Evolutionary conservation across 2,888 invertebrate species (phyloP).

Genomic region (Philhelius pedissequus): DNA sequence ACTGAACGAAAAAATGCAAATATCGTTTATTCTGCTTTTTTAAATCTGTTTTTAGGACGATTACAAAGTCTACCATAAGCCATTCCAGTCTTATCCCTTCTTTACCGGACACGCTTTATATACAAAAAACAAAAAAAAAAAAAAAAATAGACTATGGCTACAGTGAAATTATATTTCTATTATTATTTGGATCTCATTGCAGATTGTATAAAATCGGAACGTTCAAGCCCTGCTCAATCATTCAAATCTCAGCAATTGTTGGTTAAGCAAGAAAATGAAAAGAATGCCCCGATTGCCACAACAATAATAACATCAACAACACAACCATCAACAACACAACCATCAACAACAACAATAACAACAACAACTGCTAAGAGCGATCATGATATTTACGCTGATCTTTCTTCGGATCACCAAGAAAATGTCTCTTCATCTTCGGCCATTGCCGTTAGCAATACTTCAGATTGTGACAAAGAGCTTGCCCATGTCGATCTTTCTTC

Average conservation of each 20-base stretch:
- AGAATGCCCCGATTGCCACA: background rate
- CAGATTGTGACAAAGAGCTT: conserved; percentile 76
- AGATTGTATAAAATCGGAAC: conserved; percentile 65
- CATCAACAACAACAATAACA: background rate
- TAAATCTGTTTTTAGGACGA: too few species aligned
- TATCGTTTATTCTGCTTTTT: too few species aligned
- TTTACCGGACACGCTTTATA: too few species aligned
- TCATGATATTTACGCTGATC: conserved; percentile 24
- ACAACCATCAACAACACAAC: background rate
- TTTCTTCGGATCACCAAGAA: conserved; percentile 26
- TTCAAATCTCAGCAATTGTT: conserved; percentile 28
- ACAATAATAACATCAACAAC: background rate
- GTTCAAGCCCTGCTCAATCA: conserved; percentile 77
- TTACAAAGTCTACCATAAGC: too few species aligned
- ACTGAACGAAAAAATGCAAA: too few species aligned
- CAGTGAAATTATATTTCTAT: too few species aligned
- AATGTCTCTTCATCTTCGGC: conserved; percentile 22
- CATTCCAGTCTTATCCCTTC: too few species aligned
- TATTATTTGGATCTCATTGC: too few species aligned
- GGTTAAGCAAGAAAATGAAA: conserved; percentile 43
- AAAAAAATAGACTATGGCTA: too few species aligned
- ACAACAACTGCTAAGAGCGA: background rate
- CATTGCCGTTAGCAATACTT: conserved; percentile 80
- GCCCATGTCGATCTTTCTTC: conserved; percentile 45
- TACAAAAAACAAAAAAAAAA: too few species aligned